Evolutionary conservation across 2,888 invertebrate species (phyloP).

Genomic region (Platynereis dumerilii): DNA sequence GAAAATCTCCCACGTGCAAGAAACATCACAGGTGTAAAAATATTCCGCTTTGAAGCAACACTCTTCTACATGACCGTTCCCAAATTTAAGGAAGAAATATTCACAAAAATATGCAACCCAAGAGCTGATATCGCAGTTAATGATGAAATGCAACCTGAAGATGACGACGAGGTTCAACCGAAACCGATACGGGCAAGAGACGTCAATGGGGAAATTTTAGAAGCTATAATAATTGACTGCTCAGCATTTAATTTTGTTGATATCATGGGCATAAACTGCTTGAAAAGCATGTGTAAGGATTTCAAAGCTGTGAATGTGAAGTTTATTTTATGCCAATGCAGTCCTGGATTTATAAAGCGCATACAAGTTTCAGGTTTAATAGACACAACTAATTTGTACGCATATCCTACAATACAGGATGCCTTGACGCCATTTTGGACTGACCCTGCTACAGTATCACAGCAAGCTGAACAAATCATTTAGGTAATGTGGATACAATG

Average conservation of each 20-base stretch:
- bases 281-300: constrained; percentile 42
- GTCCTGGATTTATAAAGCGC: neutral
- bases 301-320: constrained; percentile 39
- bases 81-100: constrained; percentile 46
- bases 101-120: neutral
- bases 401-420: too few relatives aligned
- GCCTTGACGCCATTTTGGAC: too few relatives aligned
- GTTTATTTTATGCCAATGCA: constrained; percentile 44
- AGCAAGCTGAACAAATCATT: too few relatives aligned
- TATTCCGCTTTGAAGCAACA: constrained; percentile 57
- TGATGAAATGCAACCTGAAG: neutral
- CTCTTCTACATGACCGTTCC: constrained; percentile 59
- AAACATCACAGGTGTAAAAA: constrained; percentile 43
- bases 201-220: neutral
- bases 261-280: constrained; percentile 46
- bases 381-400: too few relatives aligned
- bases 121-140: neutral
- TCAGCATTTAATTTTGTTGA: constrained; percentile 52
- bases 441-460: too few relatives aligned
- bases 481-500: too few relatives aligned
- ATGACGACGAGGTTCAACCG: neutral
- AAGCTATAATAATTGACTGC: constrained; percentile 50
- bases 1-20: neutral
- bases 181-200: neutral
- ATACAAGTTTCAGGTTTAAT: too few relatives aligned